These are phyloP conservation scores for Intellagama lesueurii DNA, from an alignment of 2,797 vertebrate species.

Conservation along the genomic window DNA sequence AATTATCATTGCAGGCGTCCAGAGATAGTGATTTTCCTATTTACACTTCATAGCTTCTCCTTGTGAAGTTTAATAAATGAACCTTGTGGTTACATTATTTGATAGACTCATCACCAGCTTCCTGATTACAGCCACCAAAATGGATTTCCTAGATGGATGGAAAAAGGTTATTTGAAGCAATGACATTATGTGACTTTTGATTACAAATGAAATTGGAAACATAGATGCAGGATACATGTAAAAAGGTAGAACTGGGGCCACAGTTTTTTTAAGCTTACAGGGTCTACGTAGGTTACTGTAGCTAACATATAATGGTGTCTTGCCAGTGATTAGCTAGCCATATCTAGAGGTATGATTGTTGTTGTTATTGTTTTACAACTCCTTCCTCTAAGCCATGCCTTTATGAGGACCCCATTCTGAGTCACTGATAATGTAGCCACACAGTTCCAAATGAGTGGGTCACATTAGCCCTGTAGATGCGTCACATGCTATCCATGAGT, in stretches of 20 bases:
- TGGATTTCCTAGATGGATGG: slow-evolving; percentile 41
- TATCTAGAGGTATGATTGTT: neutral
- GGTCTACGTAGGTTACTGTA: neutral
- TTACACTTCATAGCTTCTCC: slow-evolving; percentile 57
- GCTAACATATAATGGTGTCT: neutral
- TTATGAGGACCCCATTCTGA: neutral
- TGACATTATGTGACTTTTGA: neutral
- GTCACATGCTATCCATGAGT: too few species aligned
- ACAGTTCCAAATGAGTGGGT: too few species aligned
- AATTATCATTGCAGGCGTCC: slow-evolving; percentile 70
- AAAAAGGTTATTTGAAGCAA: slow-evolving; percentile 24
- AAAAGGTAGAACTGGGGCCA: neutral
- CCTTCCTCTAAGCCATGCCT: neutral
- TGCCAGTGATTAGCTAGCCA: neutral
- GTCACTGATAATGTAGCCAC: neutral
- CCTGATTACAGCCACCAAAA: slow-evolving; percentile 23
- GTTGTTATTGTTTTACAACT: neutral
- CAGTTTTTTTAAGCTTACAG: neutral
- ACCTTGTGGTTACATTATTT: slow-evolving; percentile 66
- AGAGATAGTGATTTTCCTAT: slow-evolving; percentile 68
- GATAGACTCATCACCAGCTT: slow-evolving; percentile 61
- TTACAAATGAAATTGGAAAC: neutral
- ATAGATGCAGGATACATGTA: neutral
- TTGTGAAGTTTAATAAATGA: slow-evolving; percentile 72
- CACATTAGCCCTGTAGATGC: too few species aligned